Percentiles rank a stretch among this genome's conserved stretches.
These are phyloP conservation scores for Leptarthrus brevirostris DNA, from an alignment of 2,888 invertebrate species.

Conservation along the genomic window DNA sequence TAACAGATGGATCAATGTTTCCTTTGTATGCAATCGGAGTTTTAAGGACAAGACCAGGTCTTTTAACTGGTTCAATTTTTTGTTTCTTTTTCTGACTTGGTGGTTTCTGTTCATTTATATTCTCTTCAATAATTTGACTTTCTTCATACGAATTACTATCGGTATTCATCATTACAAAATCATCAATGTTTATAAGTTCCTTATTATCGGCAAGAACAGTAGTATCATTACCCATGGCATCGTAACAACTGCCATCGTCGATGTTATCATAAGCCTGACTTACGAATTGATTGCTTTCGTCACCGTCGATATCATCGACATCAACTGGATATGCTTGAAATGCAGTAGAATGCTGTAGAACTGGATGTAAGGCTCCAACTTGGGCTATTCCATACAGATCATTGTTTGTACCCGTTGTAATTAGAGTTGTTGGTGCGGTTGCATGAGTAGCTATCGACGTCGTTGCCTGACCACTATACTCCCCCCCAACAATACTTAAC, in stretches of 20 bases:
- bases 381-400: constrained; percentile 65
- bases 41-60: constrained; percentile 79
- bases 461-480: constrained; percentile 65
- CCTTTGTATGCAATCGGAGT: constrained; percentile 83
- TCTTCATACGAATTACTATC: constrained; percentile 65
- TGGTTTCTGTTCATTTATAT: constrained; percentile 32
- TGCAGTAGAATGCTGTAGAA: constrained; percentile 64
- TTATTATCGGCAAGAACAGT: constrained; percentile 61
- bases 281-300: constrained; percentile 54
- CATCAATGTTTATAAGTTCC: constrained; percentile 66
- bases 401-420: constrained; percentile 60
- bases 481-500: constrained; percentile 68
- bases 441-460: constrained; percentile 57
- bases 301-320: constrained; percentile 58
- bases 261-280: constrained; percentile 61
- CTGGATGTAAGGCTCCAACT: constrained; percentile 65
- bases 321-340: constrained; percentile 64
- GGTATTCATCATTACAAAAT: constrained; percentile 63
- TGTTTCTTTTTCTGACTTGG: constrained; percentile 60
- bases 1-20: constrained; percentile 84
- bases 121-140: constrained; percentile 38
- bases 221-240: constrained; percentile 57
- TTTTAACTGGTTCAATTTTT: constrained; percentile 80
- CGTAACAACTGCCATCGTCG: constrained; percentile 59
- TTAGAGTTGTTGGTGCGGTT: constrained; percentile 60